Conservation (phyloP, 37 sponge, comb jelly and placozoan genomes). For the Oscarella lobularis region DNA sequence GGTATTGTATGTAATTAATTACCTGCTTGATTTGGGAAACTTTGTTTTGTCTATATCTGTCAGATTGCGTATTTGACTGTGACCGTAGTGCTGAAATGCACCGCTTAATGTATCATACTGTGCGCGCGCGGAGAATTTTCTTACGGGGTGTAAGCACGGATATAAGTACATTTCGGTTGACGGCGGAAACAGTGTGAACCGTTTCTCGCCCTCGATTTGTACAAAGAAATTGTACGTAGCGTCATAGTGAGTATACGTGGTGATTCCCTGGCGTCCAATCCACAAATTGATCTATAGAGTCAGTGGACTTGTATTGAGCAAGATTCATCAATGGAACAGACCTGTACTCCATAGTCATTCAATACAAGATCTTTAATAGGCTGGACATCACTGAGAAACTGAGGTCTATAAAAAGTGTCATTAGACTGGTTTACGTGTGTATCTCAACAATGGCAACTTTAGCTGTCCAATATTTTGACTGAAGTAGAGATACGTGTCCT, state of each 20-base stretch:
- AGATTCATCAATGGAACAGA: not conserved
- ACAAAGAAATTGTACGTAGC: conserved; percentile 56
- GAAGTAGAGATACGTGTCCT: too few relatives aligned
- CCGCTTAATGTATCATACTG: not conserved
- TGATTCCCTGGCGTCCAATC: conserved; percentile 39
- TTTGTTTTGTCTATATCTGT: conserved; percentile 11
- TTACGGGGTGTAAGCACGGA: conserved; percentile 53
- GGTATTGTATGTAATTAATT: too few relatives aligned
- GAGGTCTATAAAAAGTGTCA: not conserved
- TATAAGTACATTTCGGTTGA: conserved; percentile 38
- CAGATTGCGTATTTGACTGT: conserved; percentile 50
- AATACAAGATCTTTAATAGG: not conserved
- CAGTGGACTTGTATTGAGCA: too few relatives aligned
- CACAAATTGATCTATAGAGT: conserved; percentile 39
- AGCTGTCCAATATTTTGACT: too few relatives aligned
- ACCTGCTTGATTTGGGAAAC: conserved; percentile 27
- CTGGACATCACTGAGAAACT: not conserved
- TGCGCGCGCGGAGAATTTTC: not conserved
- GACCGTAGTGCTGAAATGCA: conserved; percentile 41
- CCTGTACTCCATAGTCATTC: not conserved
- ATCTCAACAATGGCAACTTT: too few relatives aligned
- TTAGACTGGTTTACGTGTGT: too few relatives aligned
- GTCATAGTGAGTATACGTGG: conserved; percentile 56
- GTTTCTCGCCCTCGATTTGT: conserved; percentile 42
- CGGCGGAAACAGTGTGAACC: conserved; percentile 45